A percentile compares a stretch with the other conserved stretches of the same genome.
Evolutionary conservation across 2,797 vertebrate genomes (phyloP).

Genomic region (Arctocebus calabarensis): DNA sequence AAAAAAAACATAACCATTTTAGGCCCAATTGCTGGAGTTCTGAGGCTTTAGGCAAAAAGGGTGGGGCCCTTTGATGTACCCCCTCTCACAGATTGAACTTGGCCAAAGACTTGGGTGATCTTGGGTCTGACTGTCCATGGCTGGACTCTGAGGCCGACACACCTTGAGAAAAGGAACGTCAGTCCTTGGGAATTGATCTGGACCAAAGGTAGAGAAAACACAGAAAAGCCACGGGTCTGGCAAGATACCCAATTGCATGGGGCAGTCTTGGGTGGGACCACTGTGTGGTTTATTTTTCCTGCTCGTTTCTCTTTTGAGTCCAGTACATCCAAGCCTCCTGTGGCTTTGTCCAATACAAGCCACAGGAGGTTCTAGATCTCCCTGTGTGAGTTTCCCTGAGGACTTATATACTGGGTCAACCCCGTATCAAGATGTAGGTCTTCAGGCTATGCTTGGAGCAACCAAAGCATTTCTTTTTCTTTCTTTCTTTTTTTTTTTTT

Average conservation of each 20-base stretch:
- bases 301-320: neutral
- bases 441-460: no score
- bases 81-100: neutral
- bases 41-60: neutral
- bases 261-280: neutral
- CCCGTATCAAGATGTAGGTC: neutral
- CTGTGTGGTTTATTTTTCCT: neutral
- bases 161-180: neutral
- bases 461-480: neutral
- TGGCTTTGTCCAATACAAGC: no score
- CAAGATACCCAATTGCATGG: neutral
- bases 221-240: neutral
- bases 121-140: neutral
- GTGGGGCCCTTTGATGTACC: no score
- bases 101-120: neutral
- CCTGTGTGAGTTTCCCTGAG: neutral
- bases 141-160: neutral
- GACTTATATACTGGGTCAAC: neutral
- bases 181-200: neutral
- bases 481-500: no score
- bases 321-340: no score
- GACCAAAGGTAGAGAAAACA: neutral
- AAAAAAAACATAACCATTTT: conserved; percentile 51
- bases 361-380: neutral
- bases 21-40: conserved; percentile 29